Base-by-base conservation (phyloP, 1,140 invertebrate genomes). In the Brachionus koreanus region DNA sequence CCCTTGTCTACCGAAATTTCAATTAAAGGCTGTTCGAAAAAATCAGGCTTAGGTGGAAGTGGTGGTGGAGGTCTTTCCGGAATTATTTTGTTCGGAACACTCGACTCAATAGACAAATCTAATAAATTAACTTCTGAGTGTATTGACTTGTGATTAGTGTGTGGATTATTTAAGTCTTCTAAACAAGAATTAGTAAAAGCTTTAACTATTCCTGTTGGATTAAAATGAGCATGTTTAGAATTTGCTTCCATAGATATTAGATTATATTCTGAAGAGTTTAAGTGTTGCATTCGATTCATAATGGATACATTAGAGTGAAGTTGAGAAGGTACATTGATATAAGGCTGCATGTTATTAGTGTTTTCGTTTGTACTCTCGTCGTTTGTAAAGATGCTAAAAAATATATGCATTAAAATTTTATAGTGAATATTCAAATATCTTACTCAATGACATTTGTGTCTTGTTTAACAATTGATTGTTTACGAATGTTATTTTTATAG, bases 1-100 rank as follows among this genome's bases (percentile, higher is more conserved):
- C 61, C 33, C 4, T 29, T 13, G 13, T 79, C 49, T 3, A 6
- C 25, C 25, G 42, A 46, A 19, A 74, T 74, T 74, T 74, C 39
- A 46, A 74, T 74, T 13, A 74, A 25, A 19, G 69, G 69, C 43
- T 74, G 69, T 42, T 74, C 49, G 16, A 61, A 13, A 9, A 49
- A 43, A 33, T 29, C 25, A 42, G 49, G 49, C n/a, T 61, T 57
- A 3, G 23, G n/a, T 35, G 76, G 76, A 19, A 61, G 23, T n/a
- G 76, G 76, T 65, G 76, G 76, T 61, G 76, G 75, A 7, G 61
- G 61, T 39, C 76, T 43, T 46, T 23, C 19, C 4, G 69, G 69
- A 42, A 19, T 12, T 5, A 19, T 33, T 42, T 79, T 52, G 10
- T 4, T 77, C 25, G 9, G 42, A 7, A 12, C 29, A 43, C 16